phyloP scores from a whole-genome alignment of 2,113 vertebrate species.

The Esox niger region DNA sequence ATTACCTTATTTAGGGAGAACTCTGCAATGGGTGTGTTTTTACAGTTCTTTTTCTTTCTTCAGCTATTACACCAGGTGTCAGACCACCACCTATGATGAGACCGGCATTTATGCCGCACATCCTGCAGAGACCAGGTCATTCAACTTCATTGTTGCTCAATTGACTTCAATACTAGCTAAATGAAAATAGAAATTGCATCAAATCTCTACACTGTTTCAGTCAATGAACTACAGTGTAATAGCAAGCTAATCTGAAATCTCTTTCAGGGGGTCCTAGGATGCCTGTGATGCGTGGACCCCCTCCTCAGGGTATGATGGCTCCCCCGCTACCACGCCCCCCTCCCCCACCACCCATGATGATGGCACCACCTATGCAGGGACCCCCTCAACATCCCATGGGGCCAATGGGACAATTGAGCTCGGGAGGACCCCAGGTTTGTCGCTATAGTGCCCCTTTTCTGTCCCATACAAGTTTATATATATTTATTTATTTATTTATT shows the following conservation, averaged over 20 bases:
- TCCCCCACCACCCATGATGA: constrained; percentile 84
- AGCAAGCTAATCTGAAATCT: background rate
- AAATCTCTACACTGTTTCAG: background rate
- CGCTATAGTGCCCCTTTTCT: background rate
- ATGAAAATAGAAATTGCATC: background rate
- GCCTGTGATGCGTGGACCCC: constrained; percentile 73
- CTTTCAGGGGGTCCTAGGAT: constrained; percentile 67
- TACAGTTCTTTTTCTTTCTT: constrained; percentile 16
- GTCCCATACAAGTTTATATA: too few relatives aligned
- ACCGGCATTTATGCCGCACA: constrained; percentile 87
- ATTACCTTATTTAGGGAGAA: too few relatives aligned
- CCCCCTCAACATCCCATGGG: constrained; percentile 17
- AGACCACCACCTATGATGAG: constrained; percentile 81
- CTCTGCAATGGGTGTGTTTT: background rate
- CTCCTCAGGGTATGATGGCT: constrained; percentile 73
- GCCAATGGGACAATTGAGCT: constrained; percentile 61
- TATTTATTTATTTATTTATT: too few relatives aligned
- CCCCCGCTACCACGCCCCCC: constrained; percentile 82
- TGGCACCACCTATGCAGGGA: constrained; percentile 73
- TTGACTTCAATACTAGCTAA: background rate
- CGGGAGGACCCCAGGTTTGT: constrained; percentile 56
- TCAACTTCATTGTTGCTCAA: background rate
- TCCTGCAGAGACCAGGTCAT: constrained; percentile 84
- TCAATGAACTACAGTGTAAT: background rate
- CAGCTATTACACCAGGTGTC: constrained; percentile 33